Base-by-base conservation (phyloP, 2,113 vertebrate species). In the Mastomys coucha region DNA sequence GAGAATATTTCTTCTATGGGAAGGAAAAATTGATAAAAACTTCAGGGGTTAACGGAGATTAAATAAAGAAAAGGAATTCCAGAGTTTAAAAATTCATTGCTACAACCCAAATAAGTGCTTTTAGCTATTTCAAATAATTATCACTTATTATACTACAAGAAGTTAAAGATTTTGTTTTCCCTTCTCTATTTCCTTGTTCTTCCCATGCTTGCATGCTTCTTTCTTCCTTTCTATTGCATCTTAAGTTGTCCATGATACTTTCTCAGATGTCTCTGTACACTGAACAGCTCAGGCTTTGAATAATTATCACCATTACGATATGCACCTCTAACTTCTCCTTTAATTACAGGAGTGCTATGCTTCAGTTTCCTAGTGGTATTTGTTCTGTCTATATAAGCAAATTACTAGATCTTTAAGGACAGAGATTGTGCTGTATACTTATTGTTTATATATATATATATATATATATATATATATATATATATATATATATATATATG, bases 311-410 rank as follows among this genome's bases (percentile, higher is more conserved):
- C 69, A n/a, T 90, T 81, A 87, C 7, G 9, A n/a, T 85, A 56
- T 88, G 1, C 33, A 53, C 22, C 60, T 90, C 33, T 89, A 81
- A 88, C 17, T 42, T 9, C 3, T 63, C 20, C 51, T 49, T 82
- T 91, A 91, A 86, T 88, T 90, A 76, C 24, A 51, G 1, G 2
- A 93, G 86, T 36, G 14, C 49, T 67, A 0, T 67, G 69, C 87
- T 75, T 36, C 33, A 51, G 2, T 75, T 89, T 97, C 88, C 93
- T 45, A 24, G 7, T 91, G 24, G 36, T 51, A 69, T 95, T 94
- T 94, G 13, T 67, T 90, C 88, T 96, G 13, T 81, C n/a, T 94
- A 14, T 33, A 60, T 75, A 73, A 95, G 65, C 19, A 93, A 63
- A 97, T 33, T 9, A 26, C 51, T 84, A 82, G 22, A 16, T 92